Percentiles rank a stretch among this genome's conserved stretches.
Evolutionary conservation across 2,888 invertebrate species (phyloP).

Genomic region (Agrochola lychnidis): DNA sequence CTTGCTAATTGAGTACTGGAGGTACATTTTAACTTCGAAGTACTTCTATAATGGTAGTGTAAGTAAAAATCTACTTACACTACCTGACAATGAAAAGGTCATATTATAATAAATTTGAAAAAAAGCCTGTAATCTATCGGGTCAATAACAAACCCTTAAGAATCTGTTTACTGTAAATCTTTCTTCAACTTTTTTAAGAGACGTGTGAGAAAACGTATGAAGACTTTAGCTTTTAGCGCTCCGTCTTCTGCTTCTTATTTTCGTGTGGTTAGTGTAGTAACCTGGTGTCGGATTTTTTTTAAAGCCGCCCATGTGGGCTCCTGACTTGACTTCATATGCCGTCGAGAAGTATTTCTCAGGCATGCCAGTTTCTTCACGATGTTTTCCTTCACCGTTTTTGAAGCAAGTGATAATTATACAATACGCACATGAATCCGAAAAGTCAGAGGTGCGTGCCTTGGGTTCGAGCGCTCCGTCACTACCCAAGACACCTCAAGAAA

Average conservation of each 20-base stretch:
- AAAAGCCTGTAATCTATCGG: background rate
- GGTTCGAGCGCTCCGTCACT: background rate
- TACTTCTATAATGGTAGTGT: background rate
- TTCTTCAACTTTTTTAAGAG: background rate
- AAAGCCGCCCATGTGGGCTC: too few relatives aligned
- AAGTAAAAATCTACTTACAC: background rate
- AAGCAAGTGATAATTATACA: too few relatives aligned
- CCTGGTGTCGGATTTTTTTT: too few relatives aligned
- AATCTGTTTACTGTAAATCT: background rate
- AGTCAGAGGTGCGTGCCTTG: too few relatives aligned
- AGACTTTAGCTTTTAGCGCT: background rate
- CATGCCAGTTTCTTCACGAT: too few relatives aligned
- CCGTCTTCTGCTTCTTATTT: too few relatives aligned
- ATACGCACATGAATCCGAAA: too few relatives aligned
- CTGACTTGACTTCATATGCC: too few relatives aligned
- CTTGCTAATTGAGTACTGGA: background rate
- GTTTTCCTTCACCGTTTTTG: too few relatives aligned
- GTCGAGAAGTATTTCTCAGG: too few relatives aligned
- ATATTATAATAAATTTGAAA: background rate
- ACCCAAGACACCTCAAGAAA: constrained; percentile 14
- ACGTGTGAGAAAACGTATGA: background rate
- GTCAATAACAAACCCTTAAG: background rate
- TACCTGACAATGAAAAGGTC: background rate
- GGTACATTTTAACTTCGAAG: background rate
- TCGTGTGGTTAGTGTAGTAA: too few relatives aligned